Conservation (phyloP, 2,113 vertebrate species). For the Tursiops truncatus region DNA sequence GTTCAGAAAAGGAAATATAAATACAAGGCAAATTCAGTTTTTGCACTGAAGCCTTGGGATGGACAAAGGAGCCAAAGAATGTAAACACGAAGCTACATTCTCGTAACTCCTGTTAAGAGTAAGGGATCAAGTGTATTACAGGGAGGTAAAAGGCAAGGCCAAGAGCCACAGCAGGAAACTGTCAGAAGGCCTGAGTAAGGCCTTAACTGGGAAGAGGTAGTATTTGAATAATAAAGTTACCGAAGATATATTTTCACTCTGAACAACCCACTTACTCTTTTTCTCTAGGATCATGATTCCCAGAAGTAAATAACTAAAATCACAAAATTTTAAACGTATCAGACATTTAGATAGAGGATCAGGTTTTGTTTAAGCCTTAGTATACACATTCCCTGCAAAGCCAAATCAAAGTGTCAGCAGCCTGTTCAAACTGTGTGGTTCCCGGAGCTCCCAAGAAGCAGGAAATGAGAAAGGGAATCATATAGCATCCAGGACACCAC, state of each 20-base stretch:
- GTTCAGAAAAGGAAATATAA: neutral
- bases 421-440: neutral
- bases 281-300: neutral
- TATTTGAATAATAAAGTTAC: neutral
- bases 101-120: neutral
- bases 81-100: neutral
- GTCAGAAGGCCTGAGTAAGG: neutral
- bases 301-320: constrained; percentile 32
- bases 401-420: constrained; percentile 1
- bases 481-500: neutral
- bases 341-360: neutral
- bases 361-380: neutral
- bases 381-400: neutral
- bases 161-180: neutral
- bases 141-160: neutral
- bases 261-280: neutral
- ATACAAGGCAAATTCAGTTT: neutral
- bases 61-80: neutral
- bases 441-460: neutral
- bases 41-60: neutral
- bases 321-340: neutral
- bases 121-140: neutral
- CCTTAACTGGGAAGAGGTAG: neutral
- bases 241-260: neutral
- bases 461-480: neutral